These are phyloP conservation scores for Drosophila neocordata DNA, from an alignment of 1,140 invertebrate species.

Conservation along the genomic window DNA sequence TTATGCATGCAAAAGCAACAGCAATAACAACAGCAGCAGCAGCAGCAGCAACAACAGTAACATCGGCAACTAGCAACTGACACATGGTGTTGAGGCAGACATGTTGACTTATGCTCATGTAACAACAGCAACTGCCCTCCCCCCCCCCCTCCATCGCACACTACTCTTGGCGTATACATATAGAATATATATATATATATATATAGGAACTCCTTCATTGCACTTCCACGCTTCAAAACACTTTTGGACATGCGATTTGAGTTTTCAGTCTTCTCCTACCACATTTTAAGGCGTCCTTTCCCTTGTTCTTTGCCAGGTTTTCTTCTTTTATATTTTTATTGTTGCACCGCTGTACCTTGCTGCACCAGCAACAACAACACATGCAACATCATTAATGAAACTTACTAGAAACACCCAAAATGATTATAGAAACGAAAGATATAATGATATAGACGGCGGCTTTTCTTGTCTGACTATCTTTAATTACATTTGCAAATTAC, in stretches of 20 bases:
- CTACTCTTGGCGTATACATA: background rate
- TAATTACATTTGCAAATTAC: no score
- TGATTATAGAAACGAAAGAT: no score
- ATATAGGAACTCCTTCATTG: background rate
- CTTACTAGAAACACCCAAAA: no score
- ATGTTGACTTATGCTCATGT: slow-evolving; percentile 69
- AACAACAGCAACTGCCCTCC: slow-evolving; percentile 25
- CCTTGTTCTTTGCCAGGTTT: slow-evolving; percentile 22
- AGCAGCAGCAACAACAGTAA: slow-evolving; percentile 37
- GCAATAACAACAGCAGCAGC: slow-evolving; percentile 34
- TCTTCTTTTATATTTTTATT: slow-evolving; percentile 49
- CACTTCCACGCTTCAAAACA: slow-evolving; percentile 60
- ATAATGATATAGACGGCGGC: no score
- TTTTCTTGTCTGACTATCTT: no score
- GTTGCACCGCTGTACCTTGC: slow-evolving; percentile 38
- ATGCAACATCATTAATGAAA: slow-evolving; percentile 35
- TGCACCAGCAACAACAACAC: slow-evolving; percentile 10
- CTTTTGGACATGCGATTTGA: slow-evolving; percentile 65
- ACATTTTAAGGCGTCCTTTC: slow-evolving; percentile 11
- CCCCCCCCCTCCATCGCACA: background rate
- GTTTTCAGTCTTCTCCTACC: slow-evolving; percentile 21
- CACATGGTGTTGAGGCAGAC: slow-evolving; percentile 64
- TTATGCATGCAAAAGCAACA: slow-evolving; percentile 68
- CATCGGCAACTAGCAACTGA: slow-evolving; percentile 29
- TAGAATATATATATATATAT: background rate